phyloP scores from a whole-genome alignment of 1,140 invertebrate species.

The Aphidius gifuensis region DNA sequence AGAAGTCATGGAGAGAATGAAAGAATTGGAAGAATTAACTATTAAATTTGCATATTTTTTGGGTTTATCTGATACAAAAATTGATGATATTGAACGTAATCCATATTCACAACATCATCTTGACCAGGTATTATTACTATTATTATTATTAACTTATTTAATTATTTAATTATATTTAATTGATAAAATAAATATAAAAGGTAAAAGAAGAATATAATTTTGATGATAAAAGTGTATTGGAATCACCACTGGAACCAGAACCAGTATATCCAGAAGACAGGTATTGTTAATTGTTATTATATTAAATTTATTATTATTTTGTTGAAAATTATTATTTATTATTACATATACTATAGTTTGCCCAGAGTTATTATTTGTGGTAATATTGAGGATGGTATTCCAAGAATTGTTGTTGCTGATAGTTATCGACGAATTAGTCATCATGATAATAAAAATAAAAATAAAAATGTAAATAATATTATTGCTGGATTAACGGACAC shows the following conservation, averaged over 20 bases:
- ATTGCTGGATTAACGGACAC: conserved; percentile 58
- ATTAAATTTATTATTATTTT: neutral
- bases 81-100: conserved; percentile 33
- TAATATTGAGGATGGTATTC: conserved; percentile 41
- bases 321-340: neutral
- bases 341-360: conserved; percentile 31
- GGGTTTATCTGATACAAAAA: conserved; percentile 39
- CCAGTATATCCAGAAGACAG: conserved; percentile 44
- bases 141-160: neutral
- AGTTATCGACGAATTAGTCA: conserved; percentile 24
- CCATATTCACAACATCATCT: conserved; percentile 26
- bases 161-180: neutral
- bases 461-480: conserved; percentile 42
- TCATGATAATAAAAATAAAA: conserved; percentile 19
- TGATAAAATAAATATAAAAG: conserved; percentile 2
- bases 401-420: conserved; percentile 46
- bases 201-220: conserved; percentile 28
- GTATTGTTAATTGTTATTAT: conserved; percentile 29
- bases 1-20: conserved; percentile 38
- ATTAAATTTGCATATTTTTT: conserved; percentile 40
- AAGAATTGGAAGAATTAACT: conserved; percentile 45
- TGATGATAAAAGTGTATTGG: conserved; percentile 6
- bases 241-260: conserved; percentile 29
- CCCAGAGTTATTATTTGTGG: conserved; percentile 48
- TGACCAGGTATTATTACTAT: conserved; percentile 3